Conservation (phyloP, 2,797 vertebrate genomes). For the Centropyge bicolor region DNA sequence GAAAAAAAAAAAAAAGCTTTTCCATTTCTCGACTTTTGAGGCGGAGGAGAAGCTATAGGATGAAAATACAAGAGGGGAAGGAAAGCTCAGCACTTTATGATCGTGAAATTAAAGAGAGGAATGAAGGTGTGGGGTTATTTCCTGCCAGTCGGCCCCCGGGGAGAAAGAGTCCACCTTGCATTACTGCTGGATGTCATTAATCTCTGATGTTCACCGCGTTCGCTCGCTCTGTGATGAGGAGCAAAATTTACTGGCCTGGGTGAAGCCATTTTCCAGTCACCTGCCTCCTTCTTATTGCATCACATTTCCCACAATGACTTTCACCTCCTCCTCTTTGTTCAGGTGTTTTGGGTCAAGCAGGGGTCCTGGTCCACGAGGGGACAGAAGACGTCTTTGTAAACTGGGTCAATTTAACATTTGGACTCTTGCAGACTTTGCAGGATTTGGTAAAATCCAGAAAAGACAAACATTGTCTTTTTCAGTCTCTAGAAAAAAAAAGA, state of each 20-base stretch:
- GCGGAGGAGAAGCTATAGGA: constrained; percentile 50
- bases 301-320: not conserved
- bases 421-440: not conserved
- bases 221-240: constrained; percentile 18
- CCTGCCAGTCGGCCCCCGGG: constrained; percentile 43
- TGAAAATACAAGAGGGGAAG: constrained; percentile 53
- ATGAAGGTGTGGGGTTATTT: constrained; percentile 63
- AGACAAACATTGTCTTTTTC: not conserved
- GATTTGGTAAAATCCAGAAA: not conserved
- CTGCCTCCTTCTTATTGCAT: constrained; percentile 5
- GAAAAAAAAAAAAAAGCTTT: constrained; percentile 46
- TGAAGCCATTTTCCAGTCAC: not conserved
- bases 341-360: not conserved
- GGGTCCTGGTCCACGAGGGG: no score
- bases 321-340: not conserved
- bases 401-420: not conserved
- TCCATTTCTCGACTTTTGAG: constrained; percentile 66
- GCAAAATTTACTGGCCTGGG: not conserved
- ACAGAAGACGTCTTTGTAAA: not conserved
- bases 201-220: constrained; percentile 37
- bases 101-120: constrained; percentile 65
- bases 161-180: constrained; percentile 34
- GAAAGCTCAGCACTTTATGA: constrained; percentile 72
- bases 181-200: constrained; percentile 49
- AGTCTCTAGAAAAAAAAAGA: not conserved